phyloP scores from a whole-genome alignment of 2,888 invertebrate genomes.

The Chelonus formosanus region DNA sequence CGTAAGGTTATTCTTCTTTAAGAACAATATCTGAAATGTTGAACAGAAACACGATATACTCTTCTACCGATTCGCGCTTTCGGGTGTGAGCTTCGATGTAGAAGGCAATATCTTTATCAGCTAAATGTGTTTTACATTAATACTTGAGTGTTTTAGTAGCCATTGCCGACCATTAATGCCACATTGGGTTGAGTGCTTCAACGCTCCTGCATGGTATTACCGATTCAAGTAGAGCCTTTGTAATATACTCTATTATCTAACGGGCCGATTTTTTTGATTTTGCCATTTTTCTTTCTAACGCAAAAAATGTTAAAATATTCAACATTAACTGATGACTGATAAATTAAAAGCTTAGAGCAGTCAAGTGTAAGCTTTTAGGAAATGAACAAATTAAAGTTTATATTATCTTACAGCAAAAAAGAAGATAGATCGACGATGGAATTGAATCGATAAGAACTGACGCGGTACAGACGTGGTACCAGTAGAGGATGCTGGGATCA shows the following conservation, averaged over 20 bases:
- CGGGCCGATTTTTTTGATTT: too few relatives aligned
- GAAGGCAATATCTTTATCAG: conserved; percentile 60
- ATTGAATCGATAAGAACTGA: conserved; percentile 13
- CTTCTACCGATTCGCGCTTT: conserved; percentile 14
- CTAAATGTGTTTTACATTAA: conserved; percentile 64
- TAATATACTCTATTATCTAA: too few relatives aligned
- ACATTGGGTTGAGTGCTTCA: conserved; percentile 55
- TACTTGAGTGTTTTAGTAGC: conserved; percentile 63
- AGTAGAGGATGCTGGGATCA: not conserved
- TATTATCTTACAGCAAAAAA: not conserved
- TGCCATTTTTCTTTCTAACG: too few relatives aligned
- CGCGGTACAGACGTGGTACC: conserved; percentile 1
- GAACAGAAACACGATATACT: conserved; percentile 13
- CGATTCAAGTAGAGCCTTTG: conserved; percentile 58
- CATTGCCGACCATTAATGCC: conserved; percentile 63
- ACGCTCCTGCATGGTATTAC: conserved; percentile 56
- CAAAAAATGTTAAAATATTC: too few relatives aligned
- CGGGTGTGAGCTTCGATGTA: too few relatives aligned
- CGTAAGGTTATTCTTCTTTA: not conserved
- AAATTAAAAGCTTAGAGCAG: not conserved
- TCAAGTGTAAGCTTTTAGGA: not conserved
- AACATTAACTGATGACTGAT: not conserved
- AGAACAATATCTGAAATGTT: conserved; percentile 1
- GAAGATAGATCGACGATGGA: conserved; percentile 11
- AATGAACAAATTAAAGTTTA: not conserved